These are phyloP conservation scores for Geococcyx californianus DNA, from an alignment of 2,113 vertebrate genomes.

Conservation along the genomic window DNA sequence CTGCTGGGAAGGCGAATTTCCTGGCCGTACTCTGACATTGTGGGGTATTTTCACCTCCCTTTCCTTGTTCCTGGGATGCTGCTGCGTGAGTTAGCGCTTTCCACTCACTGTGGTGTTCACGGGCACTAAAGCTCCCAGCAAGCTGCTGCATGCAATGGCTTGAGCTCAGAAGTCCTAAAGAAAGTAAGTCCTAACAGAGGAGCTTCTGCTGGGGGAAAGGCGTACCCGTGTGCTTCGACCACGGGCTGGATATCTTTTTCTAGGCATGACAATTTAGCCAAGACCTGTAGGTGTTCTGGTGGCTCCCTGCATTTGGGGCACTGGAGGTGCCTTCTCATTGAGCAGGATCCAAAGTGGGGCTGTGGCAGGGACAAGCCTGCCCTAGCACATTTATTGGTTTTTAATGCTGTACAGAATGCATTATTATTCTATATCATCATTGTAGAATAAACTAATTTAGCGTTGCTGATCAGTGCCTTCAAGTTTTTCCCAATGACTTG, in stretches of 20 bases:
- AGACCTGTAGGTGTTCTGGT: rapidly evolving
- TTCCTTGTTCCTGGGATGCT: background rate
- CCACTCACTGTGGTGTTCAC: too few relatives aligned
- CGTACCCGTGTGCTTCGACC: rapidly evolving
- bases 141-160: too few relatives aligned
- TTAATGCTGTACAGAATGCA: background rate
- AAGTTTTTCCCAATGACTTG: background rate
- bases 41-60: background rate
- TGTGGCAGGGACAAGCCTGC: background rate
- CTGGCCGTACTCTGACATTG: rapidly evolving
- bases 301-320: background rate
- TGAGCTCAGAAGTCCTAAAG: too few relatives aligned
- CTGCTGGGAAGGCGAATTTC: background rate
- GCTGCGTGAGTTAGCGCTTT: background rate
- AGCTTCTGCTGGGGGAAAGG: background rate
- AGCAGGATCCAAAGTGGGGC: background rate
- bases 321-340: rapidly evolving
- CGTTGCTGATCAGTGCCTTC: background rate
- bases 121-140: too few relatives aligned
- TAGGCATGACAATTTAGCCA: background rate
- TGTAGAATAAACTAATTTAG: background rate
- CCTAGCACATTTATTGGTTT: background rate
- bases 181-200: too few relatives aligned
- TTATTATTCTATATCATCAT: background rate
- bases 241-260: background rate